These are phyloP conservation scores for Albula glossodonta DNA, from an alignment of 2,113 vertebrate genomes.

Conservation along the genomic window DNA sequence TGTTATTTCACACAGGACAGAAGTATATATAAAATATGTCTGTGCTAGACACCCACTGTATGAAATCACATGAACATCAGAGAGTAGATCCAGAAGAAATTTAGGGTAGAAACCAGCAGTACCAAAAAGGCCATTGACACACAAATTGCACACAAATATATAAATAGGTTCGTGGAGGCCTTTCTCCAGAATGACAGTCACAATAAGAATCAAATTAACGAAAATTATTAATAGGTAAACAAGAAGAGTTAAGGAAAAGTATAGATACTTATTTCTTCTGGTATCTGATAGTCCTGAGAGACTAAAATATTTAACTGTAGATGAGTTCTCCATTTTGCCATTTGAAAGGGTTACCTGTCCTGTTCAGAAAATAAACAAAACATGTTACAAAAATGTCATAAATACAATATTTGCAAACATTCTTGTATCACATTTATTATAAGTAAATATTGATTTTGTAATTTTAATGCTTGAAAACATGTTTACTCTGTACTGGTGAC, in stretches of 20 bases:
- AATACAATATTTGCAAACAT: too few relatives aligned
- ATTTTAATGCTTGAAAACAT: too few relatives aligned
- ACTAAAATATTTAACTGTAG: neutral
- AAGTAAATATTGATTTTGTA: too few relatives aligned
- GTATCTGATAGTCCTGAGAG: neutral
- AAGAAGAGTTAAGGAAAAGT: slow-evolving; percentile 17
- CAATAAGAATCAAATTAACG: slow-evolving; percentile 2
- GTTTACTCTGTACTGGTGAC: too few relatives aligned
- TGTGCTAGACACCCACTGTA: slow-evolving; percentile 12
- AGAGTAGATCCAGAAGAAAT: slow-evolving; percentile 16
- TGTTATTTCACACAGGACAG: neutral
- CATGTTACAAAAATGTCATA: too few relatives aligned
- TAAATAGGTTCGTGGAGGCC: slow-evolving; percentile 16
- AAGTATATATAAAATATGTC: slow-evolving; percentile 14
- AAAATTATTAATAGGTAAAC: neutral
- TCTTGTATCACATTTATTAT: too few relatives aligned
- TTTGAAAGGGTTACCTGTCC: neutral
- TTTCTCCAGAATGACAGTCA: slow-evolving; percentile 3
- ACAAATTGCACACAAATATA: slow-evolving; percentile 9
- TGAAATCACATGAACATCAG: slow-evolving; percentile 18
- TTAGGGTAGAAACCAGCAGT: slow-evolving; percentile 26
- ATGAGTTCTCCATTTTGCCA: neutral
- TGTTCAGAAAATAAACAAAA: neutral
- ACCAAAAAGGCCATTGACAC: slow-evolving; percentile 10
- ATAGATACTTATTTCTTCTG: neutral